These are phyloP conservation scores for Sterna hirundo DNA, from an alignment of 2,113 vertebrate genomes.

Conservation along the genomic window DNA sequence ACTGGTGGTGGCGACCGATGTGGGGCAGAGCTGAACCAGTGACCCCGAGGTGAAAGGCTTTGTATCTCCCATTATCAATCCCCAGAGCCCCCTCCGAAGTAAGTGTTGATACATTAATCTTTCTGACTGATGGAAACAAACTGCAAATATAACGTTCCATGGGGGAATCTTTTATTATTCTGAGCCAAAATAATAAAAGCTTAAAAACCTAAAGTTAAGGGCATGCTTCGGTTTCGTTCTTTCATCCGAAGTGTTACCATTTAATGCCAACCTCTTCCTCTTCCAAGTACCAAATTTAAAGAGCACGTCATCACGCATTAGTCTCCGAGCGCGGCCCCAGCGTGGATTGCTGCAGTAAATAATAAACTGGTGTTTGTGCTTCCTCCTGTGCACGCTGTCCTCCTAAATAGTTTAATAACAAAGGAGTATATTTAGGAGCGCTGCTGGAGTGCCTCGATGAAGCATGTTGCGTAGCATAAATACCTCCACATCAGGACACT, in stretches of 20 bases:
- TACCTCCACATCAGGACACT: slow-evolving; percentile 76
- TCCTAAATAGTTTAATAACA: slow-evolving; percentile 67
- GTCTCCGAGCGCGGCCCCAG: background rate
- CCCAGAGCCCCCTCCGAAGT: background rate
- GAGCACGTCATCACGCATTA: background rate
- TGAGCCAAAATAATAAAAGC: background rate
- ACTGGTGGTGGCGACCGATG: background rate
- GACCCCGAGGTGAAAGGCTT: slow-evolving; percentile 52
- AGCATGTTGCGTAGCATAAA: slow-evolving; percentile 65
- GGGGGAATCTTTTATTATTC: background rate
- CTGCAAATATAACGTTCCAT: slow-evolving; percentile 8
- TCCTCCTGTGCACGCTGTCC: slow-evolving; percentile 28
- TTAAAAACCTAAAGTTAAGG: background rate
- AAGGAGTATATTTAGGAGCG: slow-evolving; percentile 53
- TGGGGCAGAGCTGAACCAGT: slow-evolving; percentile 53
- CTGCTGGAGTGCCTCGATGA: slow-evolving; percentile 59
- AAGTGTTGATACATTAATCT: slow-evolving; percentile 61
- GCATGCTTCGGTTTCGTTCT: background rate
- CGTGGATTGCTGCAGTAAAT: slow-evolving; percentile 1
- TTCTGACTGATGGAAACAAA: slow-evolving; percentile 51
- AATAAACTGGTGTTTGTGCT: slow-evolving; percentile 27
- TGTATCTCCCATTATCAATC: slow-evolving; percentile 39
- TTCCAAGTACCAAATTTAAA: background rate
- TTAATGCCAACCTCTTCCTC: background rate
- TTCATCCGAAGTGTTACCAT: background rate